Base-by-base conservation (phyloP, 2,113 vertebrate species). In the Tenrec ecaudatus region DNA sequence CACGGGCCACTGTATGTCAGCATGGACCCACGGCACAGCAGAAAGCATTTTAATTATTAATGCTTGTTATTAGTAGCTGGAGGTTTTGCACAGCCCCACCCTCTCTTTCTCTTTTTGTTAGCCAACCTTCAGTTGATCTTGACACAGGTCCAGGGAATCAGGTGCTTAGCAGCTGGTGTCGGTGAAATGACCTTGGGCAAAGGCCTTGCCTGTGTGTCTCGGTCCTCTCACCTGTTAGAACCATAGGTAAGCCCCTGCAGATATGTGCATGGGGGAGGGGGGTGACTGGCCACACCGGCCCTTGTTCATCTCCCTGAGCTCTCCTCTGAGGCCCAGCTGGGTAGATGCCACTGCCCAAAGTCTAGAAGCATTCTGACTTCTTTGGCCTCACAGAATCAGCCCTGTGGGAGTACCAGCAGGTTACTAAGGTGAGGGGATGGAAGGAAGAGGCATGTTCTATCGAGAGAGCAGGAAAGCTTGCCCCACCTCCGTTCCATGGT, bases 151-250 rank as follows among this genome's bases (percentile, higher is more conserved):
- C 81, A 86, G 57, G 36, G 64, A 95, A 58, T 93, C 82, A 89
- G 62, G 25, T 92, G 89, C 68, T 86, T 43, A 92, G 66, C 71
- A 86, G 40, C 40, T 90, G 86, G 75, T 27, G 3, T 71, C 79
- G 89, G 53, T 88, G 68, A 86, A 77, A 57, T 94, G 78, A 93
- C 88, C 43, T 91, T 93, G n/a, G 40, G 36, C 64, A 69, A 29
- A 6, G 83, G 81, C 82, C 53, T 86, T 79, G 62, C 9, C 7
- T 83, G 36, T 47, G 38, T n/a, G 31, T 47, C 29, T 88, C 11
- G 60, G 58, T 90, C 88, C 40, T 69, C n/a, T 94, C n/a, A 57
- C 75, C 19, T 58, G 40, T 86, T 90, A 76, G 68, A 36, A 78
- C 68, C 86, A 79, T 16, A 89, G 36, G 64, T 68, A 8, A 90